Evolutionary conservation across 1,140 invertebrate species (phyloP), one percentile per base, ranked within the genome.

Genomic region (Venustaconcha ellipsiformis): DNA sequence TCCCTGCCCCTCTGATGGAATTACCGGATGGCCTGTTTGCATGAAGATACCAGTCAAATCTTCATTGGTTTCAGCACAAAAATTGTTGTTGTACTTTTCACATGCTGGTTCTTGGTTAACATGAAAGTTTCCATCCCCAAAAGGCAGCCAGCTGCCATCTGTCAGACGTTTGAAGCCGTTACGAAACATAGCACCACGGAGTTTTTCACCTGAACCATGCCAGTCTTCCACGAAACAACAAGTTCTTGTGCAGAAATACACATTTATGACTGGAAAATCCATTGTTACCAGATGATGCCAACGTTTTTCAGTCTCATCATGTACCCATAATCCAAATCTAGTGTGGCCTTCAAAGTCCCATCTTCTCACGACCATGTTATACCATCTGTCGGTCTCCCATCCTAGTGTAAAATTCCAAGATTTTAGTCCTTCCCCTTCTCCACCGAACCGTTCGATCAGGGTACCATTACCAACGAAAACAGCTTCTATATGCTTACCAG

Each of bases 281-380:
- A 83, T 74, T 1, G 82, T 81, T 20, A 83, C 71, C 11, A 83
- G 63, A 60, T 83, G 82, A 15, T 69, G 72, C 82, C 82, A 83
- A 30, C 67, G 56, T 15, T 72, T 56, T 13, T 13, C 26, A 18
- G 67, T 30, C 6, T 79, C 74, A 56, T 83, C 71, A 48, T 78
- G 69, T 14, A 83, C 76, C 82, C 82, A 83, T 57, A 76, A 80
- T 23, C 82, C 82, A 70, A 77, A 83, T 62, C 65, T 67, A 20
- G 82, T 79, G 30, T 78, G 62, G 6, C 70, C 79, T n/a, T 58
- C 69, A 11, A 62, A 23, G 57, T 80, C 78, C 82, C 82, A 83
- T 18, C 82, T 67, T 20, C 79, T 55, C 18, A 67, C 74, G n/a
- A 83, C 79, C 23, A 79, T 23, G 0, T 77, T 80, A 67, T 81